phyloP scores from a whole-genome alignment of 2,113 vertebrate genomes.

The Reinhardtius hippoglossoides region DNA sequence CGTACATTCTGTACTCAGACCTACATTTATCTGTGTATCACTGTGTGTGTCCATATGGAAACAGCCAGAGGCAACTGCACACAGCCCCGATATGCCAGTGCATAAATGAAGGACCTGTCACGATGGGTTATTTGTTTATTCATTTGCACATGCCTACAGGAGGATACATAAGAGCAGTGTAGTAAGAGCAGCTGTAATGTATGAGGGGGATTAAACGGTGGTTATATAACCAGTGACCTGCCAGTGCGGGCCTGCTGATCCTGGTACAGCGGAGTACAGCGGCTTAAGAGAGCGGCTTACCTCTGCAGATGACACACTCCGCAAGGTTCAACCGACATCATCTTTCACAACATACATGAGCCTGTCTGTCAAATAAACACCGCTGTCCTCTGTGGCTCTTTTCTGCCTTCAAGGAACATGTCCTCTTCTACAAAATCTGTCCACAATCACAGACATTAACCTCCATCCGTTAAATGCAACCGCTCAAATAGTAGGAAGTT shows the following conservation, averaged over 20 bases:
- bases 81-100: not conserved
- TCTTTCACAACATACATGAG: not conserved
- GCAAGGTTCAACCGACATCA: conserved; percentile 38
- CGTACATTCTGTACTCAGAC: conserved; percentile 33
- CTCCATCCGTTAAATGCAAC: no score
- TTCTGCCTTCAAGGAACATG: not conserved
- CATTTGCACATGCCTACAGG: not conserved
- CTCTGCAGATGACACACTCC: conserved; percentile 55
- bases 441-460: not conserved
- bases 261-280: conserved; percentile 62
- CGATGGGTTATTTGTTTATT: conserved; percentile 16
- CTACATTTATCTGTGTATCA: conserved; percentile 10
- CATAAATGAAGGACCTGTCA: conserved; percentile 1
- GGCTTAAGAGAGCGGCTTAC: conserved; percentile 70
- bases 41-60: conserved; percentile 16
- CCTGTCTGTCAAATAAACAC: not conserved
- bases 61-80: conserved; percentile 5
- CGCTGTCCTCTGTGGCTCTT: not conserved
- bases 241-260: conserved; percentile 66
- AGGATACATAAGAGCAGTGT: conserved; percentile 32
- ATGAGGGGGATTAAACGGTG: conserved; percentile 59
- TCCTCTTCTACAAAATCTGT: no score
- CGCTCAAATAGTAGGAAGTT: no score
- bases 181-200: conserved; percentile 49
- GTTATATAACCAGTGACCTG: conserved; percentile 78